Evolutionary conservation across 1,140 invertebrate genomes (phyloP), one percentile per base, ranked within the genome.

Genomic region (Drosophila oshimai): DNA sequence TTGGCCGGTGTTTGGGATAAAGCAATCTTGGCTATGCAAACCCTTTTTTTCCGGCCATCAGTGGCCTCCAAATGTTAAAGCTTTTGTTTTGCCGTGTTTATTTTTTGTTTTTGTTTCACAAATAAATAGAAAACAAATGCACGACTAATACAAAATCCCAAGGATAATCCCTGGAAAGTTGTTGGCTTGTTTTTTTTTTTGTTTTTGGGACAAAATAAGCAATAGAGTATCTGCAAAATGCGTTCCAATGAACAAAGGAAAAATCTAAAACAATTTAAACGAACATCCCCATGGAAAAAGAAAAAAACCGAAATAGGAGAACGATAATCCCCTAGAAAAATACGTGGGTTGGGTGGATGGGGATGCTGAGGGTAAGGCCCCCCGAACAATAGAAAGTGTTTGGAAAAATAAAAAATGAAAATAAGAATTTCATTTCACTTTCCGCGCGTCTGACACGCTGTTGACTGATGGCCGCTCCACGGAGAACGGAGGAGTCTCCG

Each of bases 391-490:
- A 42, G 74, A 86, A 86, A 84, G 58, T 71, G 54, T 84, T 79
- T 74, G 65, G 62, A 51, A 26, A 71, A 64, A 54, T 37, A 34
- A 67, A 29, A 55, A 58, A 70, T 24, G 58, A 50, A 65, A 75
- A 75, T 49, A 45, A 60, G 71, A 86, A 87, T 86, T 86, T 80
- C 77, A 86, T 86, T 74, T 87, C 75, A 76, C 58, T 83, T 80
- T 67, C 54, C 42, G 31, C 37, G 49, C 33, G 6, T 68, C 34
- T 65, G 75, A 69, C 64, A 55, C 49, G 57, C 45, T 57, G 36
- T 41, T 76, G 75, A 79, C 44, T 53, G 68, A 74, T 86, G 62
- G 55, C 58, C 58, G 29, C 34, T 41, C 39, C 39, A 41, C 20
- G n/a, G n/a, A n/a, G n/a, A n/a, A n/a, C n/a, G n/a, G n/a, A n/a